These are phyloP conservation scores for Meliscaeva auricollis DNA, from an alignment of 2,888 invertebrate species.

Conservation along the genomic window DNA sequence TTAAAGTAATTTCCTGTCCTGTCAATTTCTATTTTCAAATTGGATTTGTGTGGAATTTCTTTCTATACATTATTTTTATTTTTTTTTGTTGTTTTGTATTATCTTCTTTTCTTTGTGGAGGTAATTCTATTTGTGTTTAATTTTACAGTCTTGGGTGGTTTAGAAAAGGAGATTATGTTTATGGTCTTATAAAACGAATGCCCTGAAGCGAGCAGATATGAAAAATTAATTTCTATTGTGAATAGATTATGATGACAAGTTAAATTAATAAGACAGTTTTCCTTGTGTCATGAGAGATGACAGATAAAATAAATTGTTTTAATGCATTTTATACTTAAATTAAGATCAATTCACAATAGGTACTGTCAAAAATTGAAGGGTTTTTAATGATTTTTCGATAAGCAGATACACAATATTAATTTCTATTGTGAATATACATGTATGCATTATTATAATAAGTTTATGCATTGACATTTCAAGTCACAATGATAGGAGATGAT, in stretches of 20 bases:
- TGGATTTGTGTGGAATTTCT: conserved; percentile 20
- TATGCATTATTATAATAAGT: too few species aligned
- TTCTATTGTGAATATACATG: too few species aligned
- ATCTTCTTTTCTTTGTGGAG: background rate
- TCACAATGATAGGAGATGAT: too few species aligned
- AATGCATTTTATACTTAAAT: too few species aligned
- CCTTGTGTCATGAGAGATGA: too few species aligned
- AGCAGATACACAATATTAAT: too few species aligned
- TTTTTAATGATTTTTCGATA: too few species aligned
- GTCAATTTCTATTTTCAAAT: conserved; percentile 41
- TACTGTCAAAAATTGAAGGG: too few species aligned
- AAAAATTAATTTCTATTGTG: conserved; percentile 7
- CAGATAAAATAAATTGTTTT: too few species aligned
- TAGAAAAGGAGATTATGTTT: background rate
- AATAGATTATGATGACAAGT: background rate
- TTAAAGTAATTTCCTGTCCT: conserved; percentile 48
- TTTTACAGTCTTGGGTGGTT: conserved; percentile 9
- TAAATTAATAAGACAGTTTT: background rate
- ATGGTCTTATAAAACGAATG: background rate
- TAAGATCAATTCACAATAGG: too few species aligned
- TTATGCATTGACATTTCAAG: too few species aligned
- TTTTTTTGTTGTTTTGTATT: background rate
- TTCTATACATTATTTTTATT: background rate
- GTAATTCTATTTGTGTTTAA: conserved; percentile 27
- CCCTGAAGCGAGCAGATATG: background rate